Evolutionary conservation across 2,113 vertebrate species (phyloP).

Genomic region (Thalassoma bifasciatum): DNA sequence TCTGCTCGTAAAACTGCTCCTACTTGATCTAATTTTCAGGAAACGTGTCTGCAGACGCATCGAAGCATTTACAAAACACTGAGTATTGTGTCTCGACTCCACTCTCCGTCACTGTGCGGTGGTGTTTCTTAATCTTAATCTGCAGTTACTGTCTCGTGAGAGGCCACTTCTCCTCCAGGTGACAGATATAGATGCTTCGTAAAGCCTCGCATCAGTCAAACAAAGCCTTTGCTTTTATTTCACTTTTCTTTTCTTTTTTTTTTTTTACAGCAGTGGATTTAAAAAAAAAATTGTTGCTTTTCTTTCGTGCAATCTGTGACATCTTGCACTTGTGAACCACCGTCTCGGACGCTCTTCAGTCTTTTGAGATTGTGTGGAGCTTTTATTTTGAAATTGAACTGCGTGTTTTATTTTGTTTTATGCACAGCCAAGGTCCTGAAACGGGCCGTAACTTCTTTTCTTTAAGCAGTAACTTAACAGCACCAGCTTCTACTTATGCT

Average conservation of each 20-base stretch:
- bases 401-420: constrained; percentile 46
- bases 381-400: constrained; percentile 39
- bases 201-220: constrained; percentile 36
- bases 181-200: constrained; percentile 13
- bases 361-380: constrained; percentile 63
- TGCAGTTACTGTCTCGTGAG: constrained; percentile 38
- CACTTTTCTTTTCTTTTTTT: not conserved
- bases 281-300: constrained; percentile 4
- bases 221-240: constrained; percentile 30
- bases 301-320: constrained; percentile 52
- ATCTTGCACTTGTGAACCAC: constrained; percentile 55
- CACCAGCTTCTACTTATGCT: constrained; percentile 77
- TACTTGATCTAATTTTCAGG: not conserved
- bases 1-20: not conserved
- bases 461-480: constrained; percentile 71
- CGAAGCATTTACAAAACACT: not conserved
- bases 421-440: constrained; percentile 67
- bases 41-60: not conserved
- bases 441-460: constrained; percentile 51
- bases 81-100: constrained; percentile 20
- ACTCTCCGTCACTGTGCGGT: constrained; percentile 14
- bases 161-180: not conserved
- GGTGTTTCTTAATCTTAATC: constrained; percentile 46
- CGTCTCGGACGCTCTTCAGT: constrained; percentile 21
- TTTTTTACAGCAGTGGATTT: constrained; percentile 9